Base-by-base conservation (phyloP, 2,113 vertebrate species). In the Antechinus stuartii region DNA sequence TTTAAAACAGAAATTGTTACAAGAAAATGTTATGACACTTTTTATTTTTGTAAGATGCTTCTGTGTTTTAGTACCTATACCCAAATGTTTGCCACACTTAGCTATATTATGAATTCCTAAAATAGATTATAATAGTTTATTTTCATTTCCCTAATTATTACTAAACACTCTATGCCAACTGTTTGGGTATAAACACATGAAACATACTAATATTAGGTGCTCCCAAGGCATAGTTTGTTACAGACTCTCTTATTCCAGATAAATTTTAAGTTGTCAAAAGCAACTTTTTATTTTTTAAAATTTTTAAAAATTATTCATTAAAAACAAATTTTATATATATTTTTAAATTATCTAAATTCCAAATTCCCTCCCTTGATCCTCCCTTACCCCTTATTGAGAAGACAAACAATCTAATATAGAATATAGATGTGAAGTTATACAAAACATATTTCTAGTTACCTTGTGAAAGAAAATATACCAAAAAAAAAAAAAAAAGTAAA, bases 21-120 rank as follows among this genome's bases (percentile, higher is more conserved):
- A 42, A 42, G 61, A n/a, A 84, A 84, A 42, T 42, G 16, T 42
- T 19, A 42, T 42, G 42, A 42, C 7, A 42, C 7, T 42, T 76
- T n/a, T 84, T 96, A 27, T 49, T 35, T 93, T 93, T 96, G 35
- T 7, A 91, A 95, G 92, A 42, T 53, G 30, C 1, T 91, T 94
- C 55, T 49, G 2, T 27, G n/a, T 95, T 8, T 91, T 68, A 90
- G n/a, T 9, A 91, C 30, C 91, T 94, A 0, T 93, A 91, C 90
- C 6, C 90, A 89, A 22, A 25, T 92, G 84, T 95, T 57, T 95
- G 6, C 27, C 9, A 26, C 90, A 89, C 53, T 23, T 90, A 54
- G 55, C 90, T 94, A 3, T 90, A 90, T 50, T 56, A 8, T 90
- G 35, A 84, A 53, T 54, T 91, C 7, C 30, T 96, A 96, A 92